A percentile compares a stretch with the other conserved stretches of the same genome.
Conservation (phyloP, 2,888 invertebrate species). For the Halictus ligatus region DNA sequence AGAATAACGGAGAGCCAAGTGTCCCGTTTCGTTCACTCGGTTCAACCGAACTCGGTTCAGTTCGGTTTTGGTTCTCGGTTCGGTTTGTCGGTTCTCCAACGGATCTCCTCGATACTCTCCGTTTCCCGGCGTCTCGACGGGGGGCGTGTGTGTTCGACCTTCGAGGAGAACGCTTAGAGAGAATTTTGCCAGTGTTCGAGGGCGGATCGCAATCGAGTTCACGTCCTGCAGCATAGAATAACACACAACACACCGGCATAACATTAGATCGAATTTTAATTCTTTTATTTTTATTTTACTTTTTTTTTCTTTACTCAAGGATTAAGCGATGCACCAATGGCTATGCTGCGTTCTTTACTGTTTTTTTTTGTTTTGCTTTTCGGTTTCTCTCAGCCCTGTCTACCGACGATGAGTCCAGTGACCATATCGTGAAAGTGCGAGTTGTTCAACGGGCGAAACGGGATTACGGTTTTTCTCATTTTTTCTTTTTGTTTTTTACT, state of each 20-base stretch:
- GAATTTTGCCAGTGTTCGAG: constrained; percentile 16
- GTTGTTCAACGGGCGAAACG: constrained; percentile 22
- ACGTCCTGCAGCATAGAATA: constrained; percentile 83
- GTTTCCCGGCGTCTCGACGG: constrained; percentile 8
- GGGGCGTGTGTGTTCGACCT: constrained; percentile 4
- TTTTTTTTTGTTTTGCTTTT: neutral
- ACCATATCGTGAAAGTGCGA: constrained; percentile 82
- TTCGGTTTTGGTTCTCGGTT: neutral
- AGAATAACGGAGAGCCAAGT: constrained; percentile 82
- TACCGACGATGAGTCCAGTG: constrained; percentile 82
- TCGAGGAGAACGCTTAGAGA: constrained; percentile 16
- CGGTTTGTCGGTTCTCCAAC: constrained; percentile 25
- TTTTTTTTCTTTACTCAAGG: constrained; percentile 5
- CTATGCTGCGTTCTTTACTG: constrained; percentile 73
- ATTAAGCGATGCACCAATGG: constrained; percentile 82
- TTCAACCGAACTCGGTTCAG: neutral
- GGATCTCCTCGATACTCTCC: constrained; percentile 40
- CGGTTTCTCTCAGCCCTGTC: constrained; percentile 24
- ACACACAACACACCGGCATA: constrained; percentile 75
- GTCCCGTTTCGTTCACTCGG: constrained; percentile 10
- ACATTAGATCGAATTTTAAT: constrained; percentile 61
- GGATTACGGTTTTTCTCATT: neutral
- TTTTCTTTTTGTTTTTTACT: neutral
- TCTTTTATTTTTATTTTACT: neutral
- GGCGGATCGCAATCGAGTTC: constrained; percentile 76